These are phyloP conservation scores for Notoglanidium macrostoma DNA, from an alignment of 2,797 vertebrate species.

Conservation along the genomic window DNA sequence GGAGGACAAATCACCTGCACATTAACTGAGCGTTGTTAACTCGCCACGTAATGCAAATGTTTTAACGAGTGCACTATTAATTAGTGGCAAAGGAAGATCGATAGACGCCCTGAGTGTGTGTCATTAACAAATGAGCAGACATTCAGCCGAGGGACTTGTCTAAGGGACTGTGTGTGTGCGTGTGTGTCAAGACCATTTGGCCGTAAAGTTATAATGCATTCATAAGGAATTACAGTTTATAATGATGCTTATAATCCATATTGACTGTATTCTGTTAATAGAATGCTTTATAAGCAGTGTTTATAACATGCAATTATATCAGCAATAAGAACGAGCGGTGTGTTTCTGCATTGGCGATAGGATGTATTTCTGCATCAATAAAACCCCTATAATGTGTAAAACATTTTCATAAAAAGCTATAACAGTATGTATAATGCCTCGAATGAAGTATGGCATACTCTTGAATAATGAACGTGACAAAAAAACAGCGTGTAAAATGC, in stretches of 20 bases:
- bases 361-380: too few relatives aligned
- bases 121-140: conserved; percentile 75
- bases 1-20: conserved; percentile 53
- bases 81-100: conserved; percentile 74
- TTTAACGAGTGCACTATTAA: conserved; percentile 76
- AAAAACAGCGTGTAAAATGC: not conserved
- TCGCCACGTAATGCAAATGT: conserved; percentile 67
- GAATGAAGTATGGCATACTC: not conserved
- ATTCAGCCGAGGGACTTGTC: conserved; percentile 66
- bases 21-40: conserved; percentile 63
- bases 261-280: too few relatives aligned
- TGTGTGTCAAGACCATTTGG: not conserved
- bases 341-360: not conserved
- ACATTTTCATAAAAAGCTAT: not conserved
- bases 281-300: not conserved
- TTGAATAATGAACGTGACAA: not conserved
- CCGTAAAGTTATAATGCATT: not conserved
- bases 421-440: not conserved
- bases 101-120: conserved; percentile 72
- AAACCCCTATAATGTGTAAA: not conserved
- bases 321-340: not conserved
- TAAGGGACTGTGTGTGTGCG: conserved; percentile 46
- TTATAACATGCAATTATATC: not conserved
- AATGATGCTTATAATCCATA: not conserved
- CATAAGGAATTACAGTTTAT: not conserved